Conservation (phyloP, 2,113 vertebrate genomes). For the Calyptomena viridis region DNA sequence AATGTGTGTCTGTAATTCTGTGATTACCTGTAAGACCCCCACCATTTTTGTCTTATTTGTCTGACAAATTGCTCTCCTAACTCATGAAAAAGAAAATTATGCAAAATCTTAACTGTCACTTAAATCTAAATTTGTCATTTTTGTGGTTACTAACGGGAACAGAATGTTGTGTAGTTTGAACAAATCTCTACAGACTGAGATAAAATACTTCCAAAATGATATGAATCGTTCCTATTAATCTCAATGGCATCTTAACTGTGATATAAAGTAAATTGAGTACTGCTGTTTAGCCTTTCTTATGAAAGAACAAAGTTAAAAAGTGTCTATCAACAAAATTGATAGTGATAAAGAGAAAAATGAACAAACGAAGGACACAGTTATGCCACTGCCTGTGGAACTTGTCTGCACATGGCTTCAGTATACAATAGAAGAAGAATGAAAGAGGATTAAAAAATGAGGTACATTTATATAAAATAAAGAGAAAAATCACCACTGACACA, state of each 20-base stretch:
- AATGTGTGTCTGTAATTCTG: not conserved
- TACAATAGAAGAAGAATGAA: not conserved
- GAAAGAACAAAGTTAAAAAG: not conserved
- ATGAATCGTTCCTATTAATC: slow-evolving; percentile 11
- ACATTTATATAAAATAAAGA: not conserved
- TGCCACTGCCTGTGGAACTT: not conserved
- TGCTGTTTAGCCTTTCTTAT: slow-evolving; percentile 31
- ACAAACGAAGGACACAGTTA: not conserved
- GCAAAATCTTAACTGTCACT: slow-evolving; percentile 21
- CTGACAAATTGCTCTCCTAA: not conserved
- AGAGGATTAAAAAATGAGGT: not conserved
- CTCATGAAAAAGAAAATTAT: not conserved
- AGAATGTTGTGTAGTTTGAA: slow-evolving; percentile 26
- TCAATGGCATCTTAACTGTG: not conserved
- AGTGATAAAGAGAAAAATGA: not conserved
- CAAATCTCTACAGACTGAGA: not conserved
- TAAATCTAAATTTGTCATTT: slow-evolving; percentile 24
- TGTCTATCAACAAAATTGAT: not conserved
- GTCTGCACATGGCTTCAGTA: not conserved
- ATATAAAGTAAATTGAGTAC: not conserved
- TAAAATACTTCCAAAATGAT: slow-evolving; percentile 25
- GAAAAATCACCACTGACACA: not conserved
- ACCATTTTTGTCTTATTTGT: slow-evolving; percentile 4
- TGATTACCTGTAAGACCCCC: not conserved
- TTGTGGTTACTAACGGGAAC: not conserved